Evolutionary conservation across 35 echinoderm and acorn worm species (phyloP).

Genomic region (Nesometra sesokonis): DNA sequence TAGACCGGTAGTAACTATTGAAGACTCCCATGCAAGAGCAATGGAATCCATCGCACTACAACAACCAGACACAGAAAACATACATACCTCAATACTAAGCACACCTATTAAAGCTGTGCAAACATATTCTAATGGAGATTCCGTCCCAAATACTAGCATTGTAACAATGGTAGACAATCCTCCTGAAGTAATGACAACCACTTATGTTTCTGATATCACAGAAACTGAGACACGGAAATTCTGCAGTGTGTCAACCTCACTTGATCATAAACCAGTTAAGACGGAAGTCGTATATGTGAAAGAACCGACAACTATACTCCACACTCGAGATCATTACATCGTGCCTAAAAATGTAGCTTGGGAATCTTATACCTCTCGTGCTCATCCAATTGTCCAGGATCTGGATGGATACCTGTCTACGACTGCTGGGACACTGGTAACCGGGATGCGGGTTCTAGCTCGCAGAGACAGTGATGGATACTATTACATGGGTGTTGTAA

Average conservation of each 20-base stretch:
- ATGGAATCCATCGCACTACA: not conserved
- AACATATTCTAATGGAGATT: not conserved
- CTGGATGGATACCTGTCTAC: not conserved
- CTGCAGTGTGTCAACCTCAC: conserved; percentile 70
- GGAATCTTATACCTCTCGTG: not conserved
- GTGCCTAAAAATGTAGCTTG: not conserved
- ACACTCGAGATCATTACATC: not conserved
- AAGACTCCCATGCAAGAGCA: conserved; percentile 29
- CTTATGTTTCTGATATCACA: conserved; percentile 18
- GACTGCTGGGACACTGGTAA: conserved; percentile 22
- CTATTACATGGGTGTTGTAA: conserved; percentile 67
- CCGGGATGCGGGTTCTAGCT: conserved; percentile 72
- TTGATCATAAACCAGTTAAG: conserved; percentile 58
- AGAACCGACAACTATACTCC: conserved; percentile 17
- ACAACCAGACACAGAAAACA: not conserved
- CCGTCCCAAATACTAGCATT: conserved; percentile 42
- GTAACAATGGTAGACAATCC: conserved; percentile 42
- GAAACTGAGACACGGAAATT: conserved; percentile 11
- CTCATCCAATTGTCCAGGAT: not conserved
- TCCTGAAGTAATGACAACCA: conserved; percentile 28
- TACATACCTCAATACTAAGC: not conserved
- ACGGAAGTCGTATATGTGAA: conserved; percentile 12
- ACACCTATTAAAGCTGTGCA: conserved; percentile 21
- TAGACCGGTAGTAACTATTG: conserved; percentile 42
- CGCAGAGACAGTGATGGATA: conserved; percentile 85